These are phyloP conservation scores for Deilephila porcellus DNA, from an alignment of 2,888 invertebrate species.

Conservation along the genomic window DNA sequence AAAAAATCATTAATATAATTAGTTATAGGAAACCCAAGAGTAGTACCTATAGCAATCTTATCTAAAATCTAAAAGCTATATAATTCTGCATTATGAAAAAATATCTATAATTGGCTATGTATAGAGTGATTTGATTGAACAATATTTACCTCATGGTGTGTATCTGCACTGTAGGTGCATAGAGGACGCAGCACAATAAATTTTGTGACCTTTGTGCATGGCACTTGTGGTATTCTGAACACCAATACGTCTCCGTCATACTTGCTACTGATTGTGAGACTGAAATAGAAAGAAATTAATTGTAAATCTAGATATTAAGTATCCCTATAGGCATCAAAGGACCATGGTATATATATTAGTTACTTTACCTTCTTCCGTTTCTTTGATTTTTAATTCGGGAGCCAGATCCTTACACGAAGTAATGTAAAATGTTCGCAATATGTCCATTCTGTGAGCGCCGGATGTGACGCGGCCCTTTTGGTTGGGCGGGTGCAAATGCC, in stretches of 20 bases:
- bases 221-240: slow-evolving; percentile 94
- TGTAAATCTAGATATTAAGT: no score
- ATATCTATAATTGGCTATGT: no score
- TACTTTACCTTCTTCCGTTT: slow-evolving; percentile 43
- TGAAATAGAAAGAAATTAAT: slow-evolving; percentile 33
- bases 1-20: not conserved
- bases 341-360: no score
- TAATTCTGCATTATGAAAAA: no score
- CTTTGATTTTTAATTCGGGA: slow-evolving; percentile 58
- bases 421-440: slow-evolving; percentile 90
- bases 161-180: slow-evolving; percentile 89
- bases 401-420: slow-evolving; percentile 85
- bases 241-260: slow-evolving; percentile 90
- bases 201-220: slow-evolving; percentile 88
- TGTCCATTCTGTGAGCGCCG: slow-evolving; percentile 88
- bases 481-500: slow-evolving; percentile 85
- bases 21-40: no score
- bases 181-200: slow-evolving; percentile 90
- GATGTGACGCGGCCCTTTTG: slow-evolving; percentile 85
- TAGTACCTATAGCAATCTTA: not conserved
- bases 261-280: slow-evolving; percentile 51
- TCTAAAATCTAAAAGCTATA: no score
- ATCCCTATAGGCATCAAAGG: no score
- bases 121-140: slow-evolving; percentile 30
- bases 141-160: slow-evolving; percentile 88